Percentiles rank a stretch among this genome's conserved stretches.
phyloP scores from a whole-genome alignment of 2,113 vertebrate species.

The Tylochromis polylepis region DNA sequence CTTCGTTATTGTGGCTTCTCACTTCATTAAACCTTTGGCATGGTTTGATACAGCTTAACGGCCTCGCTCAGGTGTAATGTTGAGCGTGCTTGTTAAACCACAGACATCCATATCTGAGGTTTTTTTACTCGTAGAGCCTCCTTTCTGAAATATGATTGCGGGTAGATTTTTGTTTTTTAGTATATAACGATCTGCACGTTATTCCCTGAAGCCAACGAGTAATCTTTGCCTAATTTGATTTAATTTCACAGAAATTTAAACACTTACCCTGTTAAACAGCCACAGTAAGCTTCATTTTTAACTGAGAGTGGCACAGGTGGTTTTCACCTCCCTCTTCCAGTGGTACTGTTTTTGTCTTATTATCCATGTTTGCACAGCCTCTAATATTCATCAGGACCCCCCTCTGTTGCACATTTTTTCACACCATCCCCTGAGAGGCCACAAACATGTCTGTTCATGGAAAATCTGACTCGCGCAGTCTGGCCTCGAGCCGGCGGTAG shows the following conservation, averaged over 20 bases:
- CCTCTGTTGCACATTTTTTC: neutral
- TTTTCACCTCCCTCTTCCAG: neutral
- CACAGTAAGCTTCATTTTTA: neutral
- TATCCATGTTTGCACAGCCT: neutral
- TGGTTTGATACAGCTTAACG: neutral
- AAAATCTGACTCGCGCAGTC: constrained; percentile 63
- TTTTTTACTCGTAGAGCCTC: neutral
- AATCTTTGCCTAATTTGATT: neutral
- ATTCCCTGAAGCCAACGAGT: neutral
- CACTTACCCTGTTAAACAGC: neutral
- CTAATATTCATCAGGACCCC: neutral
- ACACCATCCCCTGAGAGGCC: constrained; percentile 49
- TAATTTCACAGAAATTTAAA: neutral
- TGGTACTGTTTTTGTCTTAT: neutral
- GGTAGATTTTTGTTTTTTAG: neutral
- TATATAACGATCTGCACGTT: neutral
- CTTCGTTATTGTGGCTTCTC: constrained; percentile 35
- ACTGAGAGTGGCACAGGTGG: neutral
- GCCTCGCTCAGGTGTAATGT: constrained; percentile 47
- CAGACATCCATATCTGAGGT: neutral
- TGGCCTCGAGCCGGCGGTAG: constrained; percentile 6
- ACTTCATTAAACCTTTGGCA: constrained; percentile 44
- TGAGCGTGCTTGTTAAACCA: constrained; percentile 10
- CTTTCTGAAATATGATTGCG: neutral
- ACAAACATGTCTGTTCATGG: constrained; percentile 80